A percentile compares a stretch with the other conserved stretches of the same genome.
These are phyloP conservation scores for Drymodes brunneopygia DNA, from an alignment of 2,113 vertebrate species.

Conservation along the genomic window DNA sequence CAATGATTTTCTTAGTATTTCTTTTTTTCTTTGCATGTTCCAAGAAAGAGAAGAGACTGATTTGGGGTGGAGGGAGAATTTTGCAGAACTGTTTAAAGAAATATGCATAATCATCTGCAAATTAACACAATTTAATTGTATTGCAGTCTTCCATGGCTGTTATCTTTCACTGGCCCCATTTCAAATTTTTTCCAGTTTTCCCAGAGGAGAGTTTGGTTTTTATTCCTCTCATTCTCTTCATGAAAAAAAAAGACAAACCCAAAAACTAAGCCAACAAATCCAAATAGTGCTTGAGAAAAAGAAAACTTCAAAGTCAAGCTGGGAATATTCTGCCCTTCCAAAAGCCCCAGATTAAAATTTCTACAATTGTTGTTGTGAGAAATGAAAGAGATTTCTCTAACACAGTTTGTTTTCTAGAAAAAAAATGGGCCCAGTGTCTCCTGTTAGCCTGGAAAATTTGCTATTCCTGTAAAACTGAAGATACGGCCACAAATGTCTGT, in stretches of 20 bases:
- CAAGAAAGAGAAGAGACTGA: neutral
- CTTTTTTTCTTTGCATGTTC: neutral
- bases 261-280: neutral
- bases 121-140: neutral
- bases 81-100: neutral
- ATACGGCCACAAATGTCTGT: neutral
- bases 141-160: neutral
- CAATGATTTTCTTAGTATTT: neutral
- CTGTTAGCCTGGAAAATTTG: neutral
- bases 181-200: neutral
- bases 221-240: neutral
- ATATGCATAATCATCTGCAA: neutral
- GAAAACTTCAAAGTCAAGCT: neutral
- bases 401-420: neutral
- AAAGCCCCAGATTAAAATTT: neutral
- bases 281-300: neutral
- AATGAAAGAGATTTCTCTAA: neutral
- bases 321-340: neutral
- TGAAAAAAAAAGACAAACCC: neutral
- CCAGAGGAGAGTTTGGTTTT: neutral
- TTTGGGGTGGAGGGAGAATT: neutral
- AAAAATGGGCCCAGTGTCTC: neutral
- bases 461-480: neutral
- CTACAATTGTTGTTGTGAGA: neutral
- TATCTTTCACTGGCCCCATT: constrained; percentile 12